Conservation (phyloP, 2,113 vertebrate species). For the Panthera tigris region DNA sequence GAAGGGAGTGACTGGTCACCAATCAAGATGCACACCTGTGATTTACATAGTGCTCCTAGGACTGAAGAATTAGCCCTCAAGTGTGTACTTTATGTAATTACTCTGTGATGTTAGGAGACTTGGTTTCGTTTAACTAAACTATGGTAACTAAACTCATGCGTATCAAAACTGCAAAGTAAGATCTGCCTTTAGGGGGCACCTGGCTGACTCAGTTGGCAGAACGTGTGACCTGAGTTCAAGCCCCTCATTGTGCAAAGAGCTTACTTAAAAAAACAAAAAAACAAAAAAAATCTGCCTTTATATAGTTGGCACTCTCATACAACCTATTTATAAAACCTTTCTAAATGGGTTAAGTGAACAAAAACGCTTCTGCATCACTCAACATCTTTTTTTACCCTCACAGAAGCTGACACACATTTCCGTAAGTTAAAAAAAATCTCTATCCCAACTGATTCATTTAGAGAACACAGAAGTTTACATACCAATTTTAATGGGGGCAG, state of each 20-base stretch:
- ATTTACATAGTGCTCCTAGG: neutral
- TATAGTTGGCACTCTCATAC: neutral
- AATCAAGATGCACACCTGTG: neutral
- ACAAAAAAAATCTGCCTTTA: constrained; percentile 11
- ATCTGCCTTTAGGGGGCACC: neutral
- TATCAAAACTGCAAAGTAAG: constrained; percentile 27
- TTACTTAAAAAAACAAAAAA: constrained; percentile 20
- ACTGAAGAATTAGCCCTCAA: neutral
- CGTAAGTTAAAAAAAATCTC: constrained; percentile 24
- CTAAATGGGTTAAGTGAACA: constrained; percentile 43
- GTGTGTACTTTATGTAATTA: neutral
- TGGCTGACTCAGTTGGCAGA: neutral
- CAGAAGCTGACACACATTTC: constrained; percentile 24
- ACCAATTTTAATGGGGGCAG: neutral
- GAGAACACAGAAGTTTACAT: neutral
- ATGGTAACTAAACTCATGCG: neutral
- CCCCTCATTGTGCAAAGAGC: neutral
- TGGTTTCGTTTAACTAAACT: constrained; percentile 11
- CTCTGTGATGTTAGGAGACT: neutral
- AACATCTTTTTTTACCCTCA: constrained; percentile 8
- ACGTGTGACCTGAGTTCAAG: neutral
- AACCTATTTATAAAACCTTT: constrained; percentile 35
- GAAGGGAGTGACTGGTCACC: neutral
- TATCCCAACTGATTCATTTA: constrained; percentile 22
- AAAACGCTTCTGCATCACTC: constrained; percentile 27